These are phyloP conservation scores for Phainopepla nitens DNA, from an alignment of 2,113 vertebrate species.

Conservation along the genomic window DNA sequence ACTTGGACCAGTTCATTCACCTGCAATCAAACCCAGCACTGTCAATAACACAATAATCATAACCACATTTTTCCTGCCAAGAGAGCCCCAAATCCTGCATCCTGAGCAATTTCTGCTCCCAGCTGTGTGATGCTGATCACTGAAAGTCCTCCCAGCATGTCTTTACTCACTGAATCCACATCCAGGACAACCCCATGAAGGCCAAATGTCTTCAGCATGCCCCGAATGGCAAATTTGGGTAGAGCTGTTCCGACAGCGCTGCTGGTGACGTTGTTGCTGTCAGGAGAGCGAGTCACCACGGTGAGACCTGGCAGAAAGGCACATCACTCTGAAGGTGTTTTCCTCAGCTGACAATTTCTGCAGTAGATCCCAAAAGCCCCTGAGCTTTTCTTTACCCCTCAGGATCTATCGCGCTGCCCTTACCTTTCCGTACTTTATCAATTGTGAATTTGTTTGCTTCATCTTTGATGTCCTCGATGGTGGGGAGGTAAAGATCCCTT, in stretches of 20 bases:
- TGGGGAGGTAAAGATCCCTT: conserved; percentile 95
- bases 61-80: not conserved
- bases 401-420: not conserved
- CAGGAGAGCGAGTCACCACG: conserved; percentile 91
- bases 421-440: conserved; percentile 99
- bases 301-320: conserved; percentile 81
- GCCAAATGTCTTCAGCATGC: conserved; percentile 96
- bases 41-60: fast-evolving
- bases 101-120: not conserved
- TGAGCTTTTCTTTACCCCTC: not conserved
- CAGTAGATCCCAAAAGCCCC: not conserved
- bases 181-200: conserved; percentile 94
- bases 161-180: conserved; percentile 88
- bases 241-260: conserved; percentile 88
- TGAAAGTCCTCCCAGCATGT: not conserved
- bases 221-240: conserved; percentile 94
- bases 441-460: conserved; percentile 98
- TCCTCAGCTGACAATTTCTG: not conserved
- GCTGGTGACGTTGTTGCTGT: conserved; percentile 91
- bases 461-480: conserved; percentile 97
- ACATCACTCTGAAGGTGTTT: not conserved
- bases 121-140: not conserved
- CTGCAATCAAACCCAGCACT: conserved; percentile 64
- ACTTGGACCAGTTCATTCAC: conserved; percentile 95
- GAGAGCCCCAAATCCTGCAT: not conserved